phyloP scores from a whole-genome alignment of 2,797 vertebrate species.

The Poecilia velifera region DNA sequence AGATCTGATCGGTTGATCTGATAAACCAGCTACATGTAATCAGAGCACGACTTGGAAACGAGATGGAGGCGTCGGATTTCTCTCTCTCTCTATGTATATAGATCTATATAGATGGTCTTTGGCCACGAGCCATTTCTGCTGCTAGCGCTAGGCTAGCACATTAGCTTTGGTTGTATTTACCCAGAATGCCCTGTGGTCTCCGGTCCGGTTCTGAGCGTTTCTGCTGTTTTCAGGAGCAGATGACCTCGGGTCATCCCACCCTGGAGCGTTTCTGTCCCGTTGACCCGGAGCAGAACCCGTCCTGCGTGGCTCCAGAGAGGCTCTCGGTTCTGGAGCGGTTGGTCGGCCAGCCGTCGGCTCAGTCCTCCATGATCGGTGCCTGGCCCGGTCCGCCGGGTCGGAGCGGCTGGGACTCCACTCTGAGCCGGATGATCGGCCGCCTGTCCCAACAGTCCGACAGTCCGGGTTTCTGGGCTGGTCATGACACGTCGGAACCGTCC shows the following conservation, averaged over 20 bases:
- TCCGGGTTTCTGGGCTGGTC: conserved; percentile 30
- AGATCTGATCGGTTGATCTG: not conserved
- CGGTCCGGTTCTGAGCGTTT: not conserved
- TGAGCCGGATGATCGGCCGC: conserved; percentile 57
- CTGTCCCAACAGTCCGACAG: conserved; percentile 46
- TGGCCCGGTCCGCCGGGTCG: not conserved
- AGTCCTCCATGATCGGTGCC: conserved; percentile 63
- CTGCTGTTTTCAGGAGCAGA: conserved; percentile 47
- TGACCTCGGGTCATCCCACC: too few relatives aligned
- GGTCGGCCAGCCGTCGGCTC: conserved; percentile 62
- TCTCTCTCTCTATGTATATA: too few relatives aligned
- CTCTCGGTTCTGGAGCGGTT: conserved; percentile 40
- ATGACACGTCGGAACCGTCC: conserved; percentile 14
- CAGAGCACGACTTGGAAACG: not conserved
- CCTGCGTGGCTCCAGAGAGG: conserved; percentile 27
- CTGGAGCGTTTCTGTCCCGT: too few relatives aligned
- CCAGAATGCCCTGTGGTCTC: too few relatives aligned
- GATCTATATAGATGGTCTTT: too few relatives aligned
- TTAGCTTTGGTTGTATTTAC: too few relatives aligned
- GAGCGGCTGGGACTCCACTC: conserved; percentile 59
- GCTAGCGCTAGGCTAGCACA: too few relatives aligned
- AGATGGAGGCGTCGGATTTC: too few relatives aligned
- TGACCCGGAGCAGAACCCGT: conserved; percentile 50
- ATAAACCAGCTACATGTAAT: not conserved
- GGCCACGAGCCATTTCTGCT: too few relatives aligned